Evolutionary conservation across 2,113 vertebrate genomes (phyloP).

Genomic region (Dryoscopus gambensis): DNA sequence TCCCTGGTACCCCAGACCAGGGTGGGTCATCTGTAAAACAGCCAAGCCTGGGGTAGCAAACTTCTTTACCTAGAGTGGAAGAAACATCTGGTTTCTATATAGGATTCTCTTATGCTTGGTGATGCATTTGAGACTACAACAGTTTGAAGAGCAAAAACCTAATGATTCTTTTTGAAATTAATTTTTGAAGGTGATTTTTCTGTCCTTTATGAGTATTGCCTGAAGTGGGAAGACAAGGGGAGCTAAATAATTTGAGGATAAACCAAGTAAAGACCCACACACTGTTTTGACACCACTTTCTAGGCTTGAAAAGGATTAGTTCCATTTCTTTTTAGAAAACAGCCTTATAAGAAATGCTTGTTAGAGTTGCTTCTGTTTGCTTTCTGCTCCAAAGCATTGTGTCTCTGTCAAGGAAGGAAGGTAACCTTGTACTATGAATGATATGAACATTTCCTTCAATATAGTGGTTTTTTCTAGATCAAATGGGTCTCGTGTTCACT

Average conservation of each 20-base stretch:
- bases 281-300: not conserved
- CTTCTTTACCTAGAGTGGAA: conserved; percentile 44
- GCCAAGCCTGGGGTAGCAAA: conserved; percentile 76
- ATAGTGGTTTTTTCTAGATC: not conserved
- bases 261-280: not conserved
- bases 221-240: not conserved
- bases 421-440: not conserved
- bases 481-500: not conserved
- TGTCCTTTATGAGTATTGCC: not conserved
- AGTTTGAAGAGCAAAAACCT: not conserved
- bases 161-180: not conserved
- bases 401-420: not conserved
- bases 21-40: conserved; percentile 77
- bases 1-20: conserved; percentile 74
- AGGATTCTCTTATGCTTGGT: not conserved
- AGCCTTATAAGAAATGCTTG: not conserved
- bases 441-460: not conserved
- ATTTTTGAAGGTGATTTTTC: not conserved
- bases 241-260: not conserved
- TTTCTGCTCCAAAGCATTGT: not conserved
- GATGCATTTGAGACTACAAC: not conserved
- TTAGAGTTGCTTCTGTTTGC: not conserved
- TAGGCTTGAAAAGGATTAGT: not conserved
- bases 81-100: not conserved
- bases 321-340: not conserved